Evolutionary conservation across 64 coral and sea anemone species (phyloP).

Genomic region (Cladopsammia gracilis): DNA sequence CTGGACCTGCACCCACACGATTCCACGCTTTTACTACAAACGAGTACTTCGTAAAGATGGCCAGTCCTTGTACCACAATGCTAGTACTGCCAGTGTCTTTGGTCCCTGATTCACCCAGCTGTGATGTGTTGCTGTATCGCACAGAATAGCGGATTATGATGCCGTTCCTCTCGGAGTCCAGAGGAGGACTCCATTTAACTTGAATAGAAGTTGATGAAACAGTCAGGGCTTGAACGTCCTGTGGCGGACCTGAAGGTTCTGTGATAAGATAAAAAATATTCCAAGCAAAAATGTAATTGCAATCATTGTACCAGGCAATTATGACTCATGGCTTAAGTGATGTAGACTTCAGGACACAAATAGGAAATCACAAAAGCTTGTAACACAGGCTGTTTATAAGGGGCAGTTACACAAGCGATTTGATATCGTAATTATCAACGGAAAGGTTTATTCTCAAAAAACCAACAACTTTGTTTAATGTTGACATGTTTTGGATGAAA

Average conservation of each 20-base stretch:
- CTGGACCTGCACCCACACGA: constrained; percentile 49
- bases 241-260: constrained; percentile 10
- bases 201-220: constrained; percentile 16
- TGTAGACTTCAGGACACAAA: too few species aligned
- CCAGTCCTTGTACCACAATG: constrained; percentile 33
- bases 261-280: background rate
- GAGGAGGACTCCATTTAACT: constrained; percentile 27
- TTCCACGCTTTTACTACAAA: constrained; percentile 58
- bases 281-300: background rate
- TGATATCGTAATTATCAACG: too few species aligned
- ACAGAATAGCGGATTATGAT: background rate
- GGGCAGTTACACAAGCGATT: too few species aligned
- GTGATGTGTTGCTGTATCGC: background rate
- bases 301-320: background rate
- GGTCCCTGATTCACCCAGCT: background rate
- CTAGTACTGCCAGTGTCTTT: background rate
- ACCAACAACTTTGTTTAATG: too few species aligned
- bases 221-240: background rate
- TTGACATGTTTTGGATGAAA: too few species aligned
- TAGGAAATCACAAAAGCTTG: too few species aligned
- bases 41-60: constrained; percentile 73
- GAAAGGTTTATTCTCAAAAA: too few species aligned
- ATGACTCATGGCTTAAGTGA: too few species aligned
- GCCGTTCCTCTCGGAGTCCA: background rate
- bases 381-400: too few species aligned